Conservation (phyloP, 2,888 invertebrate species). For the Dicyrtoma fusca region DNA sequence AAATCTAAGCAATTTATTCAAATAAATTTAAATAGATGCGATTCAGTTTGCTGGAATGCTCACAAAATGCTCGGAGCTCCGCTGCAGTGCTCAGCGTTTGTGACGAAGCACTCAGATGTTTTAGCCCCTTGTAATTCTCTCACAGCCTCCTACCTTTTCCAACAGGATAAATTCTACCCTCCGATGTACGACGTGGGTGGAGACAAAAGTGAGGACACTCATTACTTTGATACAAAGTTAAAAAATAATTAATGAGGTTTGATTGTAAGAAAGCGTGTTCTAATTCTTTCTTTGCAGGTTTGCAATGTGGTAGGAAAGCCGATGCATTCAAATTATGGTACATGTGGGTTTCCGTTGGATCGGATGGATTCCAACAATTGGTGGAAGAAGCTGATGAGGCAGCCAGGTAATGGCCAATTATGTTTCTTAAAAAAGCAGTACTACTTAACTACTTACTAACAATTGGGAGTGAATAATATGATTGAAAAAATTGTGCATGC, state of each 20-base stretch:
- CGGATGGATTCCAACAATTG: conserved; percentile 65
- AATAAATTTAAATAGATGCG: conserved; percentile 63
- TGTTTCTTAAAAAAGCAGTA: conserved; percentile 6
- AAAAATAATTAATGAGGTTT: no score
- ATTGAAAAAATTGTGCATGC: conserved; percentile 29
- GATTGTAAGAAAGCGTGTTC: no score
- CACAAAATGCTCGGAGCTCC: conserved; percentile 84
- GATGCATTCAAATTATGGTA: conserved; percentile 92
- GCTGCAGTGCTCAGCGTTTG: conserved; percentile 74
- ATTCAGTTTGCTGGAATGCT: conserved; percentile 83
- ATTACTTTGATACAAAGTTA: background rate
- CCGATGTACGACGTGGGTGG: conserved; percentile 74
- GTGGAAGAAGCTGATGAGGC: conserved; percentile 70
- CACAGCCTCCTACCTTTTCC: conserved; percentile 76
- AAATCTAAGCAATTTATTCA: background rate
- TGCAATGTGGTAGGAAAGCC: conserved; percentile 90
- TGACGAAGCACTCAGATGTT: conserved; percentile 65
- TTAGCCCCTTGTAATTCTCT: conserved; percentile 72
- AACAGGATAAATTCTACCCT: conserved; percentile 83
- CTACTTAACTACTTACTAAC: background rate
- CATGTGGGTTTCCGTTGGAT: conserved; percentile 84
- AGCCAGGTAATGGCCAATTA: conserved; percentile 63
- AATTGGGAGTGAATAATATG: background rate
- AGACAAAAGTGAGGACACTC: conserved; percentile 70
- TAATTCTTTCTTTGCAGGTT: conserved; percentile 58